Conservation (phyloP, 2,888 invertebrate genomes). For the Leptinotarsa haldemani region DNA sequence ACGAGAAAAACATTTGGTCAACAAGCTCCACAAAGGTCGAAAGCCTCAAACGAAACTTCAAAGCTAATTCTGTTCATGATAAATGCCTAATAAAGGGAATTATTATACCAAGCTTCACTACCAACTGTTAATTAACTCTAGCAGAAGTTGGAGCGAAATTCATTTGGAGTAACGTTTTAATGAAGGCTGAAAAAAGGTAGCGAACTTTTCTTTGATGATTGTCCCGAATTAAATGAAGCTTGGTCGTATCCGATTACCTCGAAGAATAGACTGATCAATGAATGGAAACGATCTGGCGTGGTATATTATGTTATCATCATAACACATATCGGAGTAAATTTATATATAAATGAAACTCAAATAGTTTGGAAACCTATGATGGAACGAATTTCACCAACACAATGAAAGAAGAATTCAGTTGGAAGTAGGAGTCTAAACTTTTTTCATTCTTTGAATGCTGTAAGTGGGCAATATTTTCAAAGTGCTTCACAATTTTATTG, state of each 20-base stretch:
- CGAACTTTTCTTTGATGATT: slow-evolving; percentile 7
- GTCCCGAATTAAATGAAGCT: slow-evolving; percentile 5
- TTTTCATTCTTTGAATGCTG: no score
- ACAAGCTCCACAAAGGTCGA: slow-evolving; percentile 27
- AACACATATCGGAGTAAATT: not conserved
- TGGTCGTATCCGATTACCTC: slow-evolving; percentile 2
- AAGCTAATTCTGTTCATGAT: slow-evolving; percentile 36
- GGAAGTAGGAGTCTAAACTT: no score
- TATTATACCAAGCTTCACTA: slow-evolving; percentile 31
- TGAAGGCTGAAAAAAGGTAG: slow-evolving; percentile 21
- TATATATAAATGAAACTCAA: no score
- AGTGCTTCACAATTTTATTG: no score
- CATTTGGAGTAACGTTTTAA: slow-evolving; percentile 27
- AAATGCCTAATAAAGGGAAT: slow-evolving; percentile 37
- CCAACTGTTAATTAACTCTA: slow-evolving; percentile 34
- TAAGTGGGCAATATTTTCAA: no score
- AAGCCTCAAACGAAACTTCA: slow-evolving; percentile 27
- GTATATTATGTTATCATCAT: not conserved
- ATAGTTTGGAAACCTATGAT: no score
- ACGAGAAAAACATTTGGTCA: slow-evolving; percentile 27
- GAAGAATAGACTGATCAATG: not conserved
- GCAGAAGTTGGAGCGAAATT: slow-evolving; percentile 29
- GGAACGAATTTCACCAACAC: no score
- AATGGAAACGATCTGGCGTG: not conserved
- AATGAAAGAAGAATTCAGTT: no score